phyloP scores from a whole-genome alignment of 2,797 vertebrate genomes.

The Aphelocoma californica region DNA sequence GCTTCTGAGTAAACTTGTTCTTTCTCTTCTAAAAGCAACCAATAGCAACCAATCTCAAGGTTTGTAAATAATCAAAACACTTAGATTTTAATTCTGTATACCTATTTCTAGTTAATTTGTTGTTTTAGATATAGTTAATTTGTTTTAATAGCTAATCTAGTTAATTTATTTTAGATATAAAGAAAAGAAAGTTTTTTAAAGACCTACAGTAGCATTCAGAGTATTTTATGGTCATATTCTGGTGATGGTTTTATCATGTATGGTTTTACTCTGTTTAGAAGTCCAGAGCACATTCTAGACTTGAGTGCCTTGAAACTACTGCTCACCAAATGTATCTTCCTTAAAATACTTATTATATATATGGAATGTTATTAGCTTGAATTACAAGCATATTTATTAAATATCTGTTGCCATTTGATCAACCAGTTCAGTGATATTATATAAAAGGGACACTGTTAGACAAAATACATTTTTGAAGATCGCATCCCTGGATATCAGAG shows the following conservation, averaged over 20 bases:
- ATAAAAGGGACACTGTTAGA: slow-evolving; percentile 4
- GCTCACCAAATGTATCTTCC: not conserved
- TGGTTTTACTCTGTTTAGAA: not conserved
- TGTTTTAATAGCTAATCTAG: not conserved
- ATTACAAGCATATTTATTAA: slow-evolving; percentile 42
- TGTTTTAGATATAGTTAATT: not conserved
- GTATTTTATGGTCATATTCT: not conserved
- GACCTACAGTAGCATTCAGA: not conserved
- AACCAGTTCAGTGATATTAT: not conserved
- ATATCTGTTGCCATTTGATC: not conserved
- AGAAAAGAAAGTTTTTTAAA: not conserved
- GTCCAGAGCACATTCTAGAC: not conserved
- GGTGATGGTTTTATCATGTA: not conserved
- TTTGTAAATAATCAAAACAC: not conserved
- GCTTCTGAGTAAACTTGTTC: not conserved
- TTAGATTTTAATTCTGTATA: not conserved
- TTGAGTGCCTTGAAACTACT: not conserved
- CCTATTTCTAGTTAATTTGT: not conserved
- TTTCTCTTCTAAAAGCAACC: slow-evolving; percentile 25
- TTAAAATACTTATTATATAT: not conserved
- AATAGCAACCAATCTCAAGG: not conserved
- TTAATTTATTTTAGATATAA: not conserved
- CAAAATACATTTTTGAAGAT: slow-evolving; percentile 29
- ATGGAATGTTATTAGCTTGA: not conserved
- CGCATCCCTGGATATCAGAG: not conserved